These are phyloP conservation scores for Tragelaphus strepsiceros DNA, from an alignment of 2,113 vertebrate species.

Conservation along the genomic window DNA sequence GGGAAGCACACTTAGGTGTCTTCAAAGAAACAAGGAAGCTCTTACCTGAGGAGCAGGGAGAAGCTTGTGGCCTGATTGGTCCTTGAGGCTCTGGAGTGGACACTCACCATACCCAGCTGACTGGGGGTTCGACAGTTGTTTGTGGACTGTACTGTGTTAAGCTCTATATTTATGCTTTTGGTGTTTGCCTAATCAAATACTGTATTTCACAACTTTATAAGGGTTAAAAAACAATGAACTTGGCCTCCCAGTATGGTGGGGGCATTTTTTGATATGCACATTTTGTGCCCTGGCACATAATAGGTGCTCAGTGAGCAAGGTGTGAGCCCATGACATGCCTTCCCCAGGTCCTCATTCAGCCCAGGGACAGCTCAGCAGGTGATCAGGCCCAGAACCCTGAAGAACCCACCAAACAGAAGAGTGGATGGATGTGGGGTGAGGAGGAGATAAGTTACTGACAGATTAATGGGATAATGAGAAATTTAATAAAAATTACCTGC, in stretches of 20 bases:
- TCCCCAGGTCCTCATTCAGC: not conserved
- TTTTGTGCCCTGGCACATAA: not conserved
- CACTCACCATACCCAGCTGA: not conserved
- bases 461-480: not conserved
- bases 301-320: not conserved
- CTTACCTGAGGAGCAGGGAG: fast-evolving
- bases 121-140: not conserved
- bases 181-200: not conserved
- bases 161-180: not conserved
- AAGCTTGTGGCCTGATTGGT: not conserved
- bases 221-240: not conserved
- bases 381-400: not conserved
- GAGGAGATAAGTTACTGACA: not conserved
- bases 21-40: not conserved
- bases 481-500: not conserved
- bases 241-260: not conserved
- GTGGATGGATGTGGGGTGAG: not conserved
- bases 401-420: not conserved
- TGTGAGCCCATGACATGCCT: not conserved
- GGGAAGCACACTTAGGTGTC: not conserved
- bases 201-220: not conserved
- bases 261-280: not conserved
- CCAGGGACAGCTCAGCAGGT: not conserved
- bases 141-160: not conserved
- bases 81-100: not conserved